Percentiles rank a stretch among this genome's conserved stretches.
These are phyloP conservation scores for Callyntrura guangdongensis DNA, from an alignment of 2,888 invertebrate genomes.

Conservation along the genomic window DNA sequence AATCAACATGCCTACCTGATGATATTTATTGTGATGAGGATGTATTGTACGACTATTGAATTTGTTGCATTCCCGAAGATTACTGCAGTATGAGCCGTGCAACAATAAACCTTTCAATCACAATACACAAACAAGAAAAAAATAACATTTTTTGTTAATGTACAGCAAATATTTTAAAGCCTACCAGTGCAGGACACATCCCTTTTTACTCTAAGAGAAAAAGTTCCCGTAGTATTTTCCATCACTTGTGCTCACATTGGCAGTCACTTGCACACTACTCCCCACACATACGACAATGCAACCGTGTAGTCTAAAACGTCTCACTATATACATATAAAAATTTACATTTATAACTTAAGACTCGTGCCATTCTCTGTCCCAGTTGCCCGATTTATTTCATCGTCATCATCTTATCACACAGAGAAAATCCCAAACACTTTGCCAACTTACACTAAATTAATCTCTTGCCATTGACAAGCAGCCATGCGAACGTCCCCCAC, in stretches of 20 bases:
- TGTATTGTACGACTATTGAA: too few relatives aligned
- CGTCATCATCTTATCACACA: slow-evolving; percentile 70
- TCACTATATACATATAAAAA: neutral
- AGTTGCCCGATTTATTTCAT: slow-evolving; percentile 79
- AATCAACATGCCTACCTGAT: too few relatives aligned
- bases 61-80: too few relatives aligned
- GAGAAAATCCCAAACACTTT: slow-evolving; percentile 80
- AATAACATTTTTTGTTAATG: neutral
- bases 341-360: neutral
- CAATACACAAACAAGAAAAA: neutral
- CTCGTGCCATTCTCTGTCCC: slow-evolving; percentile 62
- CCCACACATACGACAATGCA: neutral
- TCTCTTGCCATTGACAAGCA: slow-evolving; percentile 81
- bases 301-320: neutral
- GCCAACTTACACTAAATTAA: slow-evolving; percentile 80
- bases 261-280: neutral
- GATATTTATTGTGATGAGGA: too few relatives aligned
- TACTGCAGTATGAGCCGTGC: neutral
- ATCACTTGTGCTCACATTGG: neutral
- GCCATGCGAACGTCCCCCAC: slow-evolving; percentile 77
- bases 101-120: neutral
- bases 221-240: neutral
- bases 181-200: neutral
- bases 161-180: neutral
- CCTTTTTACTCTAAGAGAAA: neutral